Conservation (phyloP, 2,888 invertebrate genomes). For the Enoplolaimus lenunculus region DNA sequence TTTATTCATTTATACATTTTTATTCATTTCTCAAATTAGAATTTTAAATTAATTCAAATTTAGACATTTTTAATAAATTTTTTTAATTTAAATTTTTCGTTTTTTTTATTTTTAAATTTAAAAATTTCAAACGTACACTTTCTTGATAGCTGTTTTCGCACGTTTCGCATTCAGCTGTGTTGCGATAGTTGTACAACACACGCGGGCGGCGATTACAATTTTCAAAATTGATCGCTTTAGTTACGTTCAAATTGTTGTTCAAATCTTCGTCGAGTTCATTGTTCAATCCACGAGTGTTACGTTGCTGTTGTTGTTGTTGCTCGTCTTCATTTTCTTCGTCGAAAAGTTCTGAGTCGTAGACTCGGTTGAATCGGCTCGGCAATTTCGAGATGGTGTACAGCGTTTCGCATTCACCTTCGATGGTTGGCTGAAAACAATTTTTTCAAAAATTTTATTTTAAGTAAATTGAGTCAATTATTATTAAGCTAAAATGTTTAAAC, state of each 20-base stretch:
- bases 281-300: not conserved
- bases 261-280: conserved; percentile 4
- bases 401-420: conserved; percentile 33
- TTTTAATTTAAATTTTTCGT: too few relatives aligned
- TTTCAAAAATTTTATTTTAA: too few relatives aligned
- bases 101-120: too few relatives aligned
- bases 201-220: conserved; percentile 39
- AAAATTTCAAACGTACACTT: conserved; percentile 13
- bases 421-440: conserved; percentile 21
- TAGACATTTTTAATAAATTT: too few relatives aligned
- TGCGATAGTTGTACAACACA: conserved; percentile 26
- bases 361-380: not conserved
- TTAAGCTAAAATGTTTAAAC: too few relatives aligned
- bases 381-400: conserved; percentile 21
- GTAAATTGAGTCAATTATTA: too few relatives aligned
- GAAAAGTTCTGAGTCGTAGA: not conserved
- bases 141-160: conserved; percentile 20
- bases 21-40: too few relatives aligned
- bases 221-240: conserved; percentile 44
- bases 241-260: conserved; percentile 34
- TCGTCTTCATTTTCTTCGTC: not conserved
- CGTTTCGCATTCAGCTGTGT: conserved; percentile 22
- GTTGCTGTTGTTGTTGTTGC: conserved; percentile 28
- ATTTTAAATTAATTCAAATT: too few relatives aligned
- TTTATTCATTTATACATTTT: too few relatives aligned